Percentiles rank a stretch among this genome's conserved stretches.
Evolutionary conservation across 2,797 vertebrate genomes (phyloP).

Genomic region (Labeo calbasu): DNA sequence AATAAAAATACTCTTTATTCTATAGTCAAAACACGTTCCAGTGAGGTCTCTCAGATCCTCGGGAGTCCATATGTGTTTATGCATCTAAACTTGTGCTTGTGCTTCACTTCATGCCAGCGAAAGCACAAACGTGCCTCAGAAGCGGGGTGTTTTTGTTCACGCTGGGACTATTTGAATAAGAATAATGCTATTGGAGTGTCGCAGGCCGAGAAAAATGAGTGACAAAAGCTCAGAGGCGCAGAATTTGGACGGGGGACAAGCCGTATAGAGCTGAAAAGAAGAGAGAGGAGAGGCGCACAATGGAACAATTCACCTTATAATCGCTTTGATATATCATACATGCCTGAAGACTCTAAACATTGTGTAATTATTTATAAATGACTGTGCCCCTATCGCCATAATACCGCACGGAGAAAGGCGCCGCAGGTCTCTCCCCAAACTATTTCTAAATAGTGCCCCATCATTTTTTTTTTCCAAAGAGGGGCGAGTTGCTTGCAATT

Average conservation of each 20-base stretch:
- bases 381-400: conserved; percentile 89
- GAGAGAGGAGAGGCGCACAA: conserved; percentile 87
- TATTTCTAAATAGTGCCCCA: conserved; percentile 90
- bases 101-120: conserved; percentile 59
- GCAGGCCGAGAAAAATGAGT: conserved; percentile 92
- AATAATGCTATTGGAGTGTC: conserved; percentile 93
- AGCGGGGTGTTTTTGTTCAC: conserved; percentile 90
- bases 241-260: conserved; percentile 94
- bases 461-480: conserved; percentile 76
- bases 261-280: conserved; percentile 93
- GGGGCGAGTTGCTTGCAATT: conserved; percentile 86
- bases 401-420: conserved; percentile 91
- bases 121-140: conserved; percentile 84
- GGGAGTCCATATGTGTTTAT: conserved; percentile 24
- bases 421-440: conserved; percentile 94
- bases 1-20: background rate
- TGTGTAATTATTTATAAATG: conserved; percentile 99
- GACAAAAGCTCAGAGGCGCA: conserved; percentile 94
- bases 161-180: conserved; percentile 97
- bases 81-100: conserved; percentile 16
- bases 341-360: conserved; percentile 99
- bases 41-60: background rate
- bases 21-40: background rate
- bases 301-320: conserved; percentile 98
- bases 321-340: conserved; percentile 99